Percentiles rank a stretch among this genome's conserved stretches.
Evolutionary conservation across 1,140 invertebrate genomes (phyloP).

Genomic region (Magallana ariakensis): DNA sequence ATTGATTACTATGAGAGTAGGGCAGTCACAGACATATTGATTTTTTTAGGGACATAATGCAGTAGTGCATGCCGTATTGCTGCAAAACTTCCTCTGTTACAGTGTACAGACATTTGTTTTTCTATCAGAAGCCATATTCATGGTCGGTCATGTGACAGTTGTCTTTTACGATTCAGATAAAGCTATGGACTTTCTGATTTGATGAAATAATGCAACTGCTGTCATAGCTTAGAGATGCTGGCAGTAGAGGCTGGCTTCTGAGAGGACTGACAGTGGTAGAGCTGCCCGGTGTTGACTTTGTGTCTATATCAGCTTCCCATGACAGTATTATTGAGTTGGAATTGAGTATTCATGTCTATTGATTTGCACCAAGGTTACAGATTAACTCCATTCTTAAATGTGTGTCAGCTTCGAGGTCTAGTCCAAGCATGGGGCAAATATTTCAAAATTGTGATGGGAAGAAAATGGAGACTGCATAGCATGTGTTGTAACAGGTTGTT

Average conservation of each 20-base stretch:
- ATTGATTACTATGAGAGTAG: constrained; percentile 17
- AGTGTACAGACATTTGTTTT: constrained; percentile 30
- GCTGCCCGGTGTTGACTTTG: not conserved
- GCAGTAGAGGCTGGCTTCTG: no score
- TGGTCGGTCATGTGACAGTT: constrained; percentile 13
- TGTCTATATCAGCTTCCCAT: not conserved
- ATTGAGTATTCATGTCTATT: not conserved
- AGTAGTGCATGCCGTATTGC: constrained; percentile 24
- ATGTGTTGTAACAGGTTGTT: not conserved
- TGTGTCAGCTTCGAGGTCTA: constrained; percentile 2
- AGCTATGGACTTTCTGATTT: not conserved
- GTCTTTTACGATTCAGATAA: constrained; percentile 7
- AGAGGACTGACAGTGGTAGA: not conserved
- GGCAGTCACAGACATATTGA: constrained; percentile 33
- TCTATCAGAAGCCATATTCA: constrained; percentile 31
- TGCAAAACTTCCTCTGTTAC: constrained; percentile 12
- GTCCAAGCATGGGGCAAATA: not conserved
- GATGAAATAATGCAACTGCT: not conserved
- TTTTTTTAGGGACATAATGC: constrained; percentile 25
- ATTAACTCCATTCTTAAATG: not conserved
- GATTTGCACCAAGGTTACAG: constrained; percentile 18
- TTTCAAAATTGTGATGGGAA: not conserved
- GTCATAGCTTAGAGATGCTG: no score
- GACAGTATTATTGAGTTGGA: not conserved
- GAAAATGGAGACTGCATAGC: not conserved